These are phyloP conservation scores for Leptinotarsa haldemani DNA, from an alignment of 2,888 invertebrate genomes.

Conservation along the genomic window DNA sequence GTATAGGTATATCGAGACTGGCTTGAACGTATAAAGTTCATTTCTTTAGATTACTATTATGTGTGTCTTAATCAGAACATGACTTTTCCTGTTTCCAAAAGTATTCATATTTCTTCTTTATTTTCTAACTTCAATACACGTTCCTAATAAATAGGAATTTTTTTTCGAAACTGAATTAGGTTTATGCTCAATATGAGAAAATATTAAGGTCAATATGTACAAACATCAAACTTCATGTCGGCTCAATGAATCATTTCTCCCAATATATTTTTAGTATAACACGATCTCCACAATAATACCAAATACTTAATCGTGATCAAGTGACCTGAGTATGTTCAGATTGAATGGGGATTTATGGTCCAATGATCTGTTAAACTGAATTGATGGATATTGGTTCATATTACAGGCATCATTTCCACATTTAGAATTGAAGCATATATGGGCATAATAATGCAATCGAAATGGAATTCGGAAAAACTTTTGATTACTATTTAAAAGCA, in stretches of 20 bases:
- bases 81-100: no score
- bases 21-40: no score
- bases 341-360: slow-evolving; percentile 24
- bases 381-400: slow-evolving; percentile 26
- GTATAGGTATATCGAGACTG: no score
- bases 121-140: no score
- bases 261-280: neutral
- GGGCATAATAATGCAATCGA: neutral
- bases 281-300: neutral
- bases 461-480: neutral
- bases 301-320: slow-evolving; percentile 6
- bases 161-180: no score
- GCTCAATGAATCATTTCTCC: neutral
- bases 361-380: slow-evolving; percentile 19
- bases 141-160: no score
- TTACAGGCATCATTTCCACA: slow-evolving; percentile 17
- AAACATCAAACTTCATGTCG: no score
- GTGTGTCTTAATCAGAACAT: no score
- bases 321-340: slow-evolving; percentile 17
- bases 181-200: no score
- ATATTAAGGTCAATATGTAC: no score
- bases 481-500: neutral
- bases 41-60: no score
- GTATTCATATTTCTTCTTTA: no score
- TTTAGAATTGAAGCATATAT: slow-evolving; percentile 3